phyloP scores from a whole-genome alignment of 2,888 invertebrate species.

The Ectobius pallidus region DNA sequence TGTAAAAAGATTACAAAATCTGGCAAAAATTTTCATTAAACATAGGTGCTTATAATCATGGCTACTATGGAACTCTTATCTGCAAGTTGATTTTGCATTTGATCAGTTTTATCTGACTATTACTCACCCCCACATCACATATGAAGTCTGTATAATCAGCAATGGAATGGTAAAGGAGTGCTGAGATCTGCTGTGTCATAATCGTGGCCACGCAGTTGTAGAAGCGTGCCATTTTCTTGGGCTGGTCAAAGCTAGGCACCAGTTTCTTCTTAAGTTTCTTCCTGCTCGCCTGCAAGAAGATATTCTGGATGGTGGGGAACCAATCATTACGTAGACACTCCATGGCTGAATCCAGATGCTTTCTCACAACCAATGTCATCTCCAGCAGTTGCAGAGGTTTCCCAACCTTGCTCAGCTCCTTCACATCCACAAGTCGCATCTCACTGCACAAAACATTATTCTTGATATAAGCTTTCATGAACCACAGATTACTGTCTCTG shows the following conservation, averaged over 20 bases:
- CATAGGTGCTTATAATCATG: too few species aligned
- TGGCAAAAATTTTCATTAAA: too few species aligned
- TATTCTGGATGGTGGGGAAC: conserved; percentile 66
- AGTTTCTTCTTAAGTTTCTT: conserved; percentile 70
- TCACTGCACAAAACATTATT: conserved; percentile 58
- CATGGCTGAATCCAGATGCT: conserved; percentile 71
- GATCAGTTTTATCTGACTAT: too few species aligned
- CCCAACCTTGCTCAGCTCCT: conserved; percentile 62
- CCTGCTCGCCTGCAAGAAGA: conserved; percentile 63
- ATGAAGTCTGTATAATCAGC: conserved; percentile 78
- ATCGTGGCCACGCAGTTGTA: conserved; percentile 84
- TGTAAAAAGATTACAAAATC: too few species aligned
- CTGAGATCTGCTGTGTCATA: conserved; percentile 88
- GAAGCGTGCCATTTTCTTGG: conserved; percentile 68
- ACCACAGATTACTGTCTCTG: too few species aligned
- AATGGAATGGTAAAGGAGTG: conserved; percentile 79
- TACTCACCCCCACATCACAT: conserved; percentile 72
- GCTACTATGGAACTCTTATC: too few species aligned
- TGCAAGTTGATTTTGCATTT: too few species aligned
- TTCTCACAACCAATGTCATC: conserved; percentile 63
- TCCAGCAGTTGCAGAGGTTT: conserved; percentile 71
- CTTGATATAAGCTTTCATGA: too few species aligned
- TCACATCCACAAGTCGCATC: conserved; percentile 65
- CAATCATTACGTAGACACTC: conserved; percentile 69
- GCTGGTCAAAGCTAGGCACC: conserved; percentile 70